Evolutionary conservation across 2,888 invertebrate genomes (phyloP).

Genomic region (Athalia rosae): DNA sequence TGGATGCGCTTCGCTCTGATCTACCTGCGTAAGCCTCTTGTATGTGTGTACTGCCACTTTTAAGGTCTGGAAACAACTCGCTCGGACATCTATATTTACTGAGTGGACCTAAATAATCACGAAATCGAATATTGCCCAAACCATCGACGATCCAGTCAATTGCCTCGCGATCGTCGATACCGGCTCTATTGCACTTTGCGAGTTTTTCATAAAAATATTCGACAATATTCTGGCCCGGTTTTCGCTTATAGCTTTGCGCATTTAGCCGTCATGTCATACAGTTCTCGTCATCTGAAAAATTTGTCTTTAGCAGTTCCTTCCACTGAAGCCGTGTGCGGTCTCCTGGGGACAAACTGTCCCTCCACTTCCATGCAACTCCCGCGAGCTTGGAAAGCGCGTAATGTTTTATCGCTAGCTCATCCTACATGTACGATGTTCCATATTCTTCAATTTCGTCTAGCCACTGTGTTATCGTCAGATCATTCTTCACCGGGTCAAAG

Average conservation of each 20-base stretch:
- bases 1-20: slow-evolving; percentile 5
- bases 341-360: slow-evolving; percentile 53
- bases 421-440: slow-evolving; percentile 53
- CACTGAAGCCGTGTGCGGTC: slow-evolving; percentile 48
- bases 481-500: slow-evolving; percentile 49
- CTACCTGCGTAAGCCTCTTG: slow-evolving; percentile 12
- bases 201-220: slow-evolving; percentile 56
- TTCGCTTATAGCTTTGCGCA: slow-evolving; percentile 52
- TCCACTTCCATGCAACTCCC: slow-evolving; percentile 56
- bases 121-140: slow-evolving; percentile 45
- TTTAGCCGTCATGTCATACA: slow-evolving; percentile 43
- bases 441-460: slow-evolving; percentile 56
- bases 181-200: slow-evolving; percentile 53
- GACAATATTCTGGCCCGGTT: slow-evolving; percentile 50
- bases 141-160: slow-evolving; percentile 55
- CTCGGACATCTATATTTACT: slow-evolving; percentile 50
- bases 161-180: slow-evolving; percentile 50
- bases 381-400: slow-evolving; percentile 53
- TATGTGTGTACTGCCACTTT: slow-evolving; percentile 49
- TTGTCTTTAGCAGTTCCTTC: slow-evolving; percentile 27
- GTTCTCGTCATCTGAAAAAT: slow-evolving; percentile 35
- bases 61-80: slow-evolving; percentile 52
- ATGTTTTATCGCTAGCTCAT: slow-evolving; percentile 53
- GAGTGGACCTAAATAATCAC: slow-evolving; percentile 54
- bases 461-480: slow-evolving; percentile 50